Percentiles rank a stretch among this genome's conserved stretches.
Evolutionary conservation across 2,113 vertebrate species (phyloP).

Genomic region (Zosterops japonicus): DNA sequence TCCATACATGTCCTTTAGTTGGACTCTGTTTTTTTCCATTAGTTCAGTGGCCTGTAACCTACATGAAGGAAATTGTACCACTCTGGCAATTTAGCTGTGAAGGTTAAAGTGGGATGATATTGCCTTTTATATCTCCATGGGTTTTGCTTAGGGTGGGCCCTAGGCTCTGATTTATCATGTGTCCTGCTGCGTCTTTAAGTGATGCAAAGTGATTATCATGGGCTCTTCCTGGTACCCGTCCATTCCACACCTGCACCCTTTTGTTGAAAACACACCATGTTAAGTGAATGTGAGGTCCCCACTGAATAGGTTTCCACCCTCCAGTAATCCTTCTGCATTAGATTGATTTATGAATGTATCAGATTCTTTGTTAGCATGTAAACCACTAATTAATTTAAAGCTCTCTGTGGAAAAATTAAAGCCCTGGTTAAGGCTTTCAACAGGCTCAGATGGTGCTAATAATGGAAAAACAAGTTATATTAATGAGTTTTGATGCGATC

Average conservation of each 20-base stretch:
- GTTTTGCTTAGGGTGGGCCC: slow-evolving; percentile 73
- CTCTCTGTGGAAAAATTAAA: slow-evolving; percentile 83
- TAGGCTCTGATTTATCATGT: slow-evolving; percentile 81
- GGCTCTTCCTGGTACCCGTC: slow-evolving; percentile 69
- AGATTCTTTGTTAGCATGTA: slow-evolving; percentile 80
- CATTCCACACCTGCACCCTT: slow-evolving; percentile 81
- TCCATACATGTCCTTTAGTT: slow-evolving; percentile 2
- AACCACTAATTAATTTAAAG: slow-evolving; percentile 91
- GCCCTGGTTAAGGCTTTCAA: slow-evolving; percentile 77
- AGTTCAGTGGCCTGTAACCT: slow-evolving; percentile 64
- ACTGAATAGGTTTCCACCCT: slow-evolving; percentile 72
- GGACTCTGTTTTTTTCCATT: slow-evolving; percentile 61
- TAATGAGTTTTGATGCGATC: slow-evolving; percentile 73
- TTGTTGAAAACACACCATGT: slow-evolving; percentile 72
- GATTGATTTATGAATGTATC: slow-evolving; percentile 82
- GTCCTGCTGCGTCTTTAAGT: slow-evolving; percentile 77
- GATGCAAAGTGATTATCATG: slow-evolving; percentile 85
- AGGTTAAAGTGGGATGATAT: slow-evolving; percentile 70
- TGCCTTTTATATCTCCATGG: slow-evolving; percentile 76
- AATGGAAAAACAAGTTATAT: slow-evolving; percentile 73
- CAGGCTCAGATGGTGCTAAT: slow-evolving; percentile 81
- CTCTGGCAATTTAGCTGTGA: slow-evolving; percentile 78
- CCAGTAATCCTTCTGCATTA: slow-evolving; percentile 67
- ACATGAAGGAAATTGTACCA: slow-evolving; percentile 64
- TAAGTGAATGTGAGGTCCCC: slow-evolving; percentile 76